Evolutionary conservation across 2,113 vertebrate species (phyloP).

Genomic region (Cyanoramphus novaezelandiae): DNA sequence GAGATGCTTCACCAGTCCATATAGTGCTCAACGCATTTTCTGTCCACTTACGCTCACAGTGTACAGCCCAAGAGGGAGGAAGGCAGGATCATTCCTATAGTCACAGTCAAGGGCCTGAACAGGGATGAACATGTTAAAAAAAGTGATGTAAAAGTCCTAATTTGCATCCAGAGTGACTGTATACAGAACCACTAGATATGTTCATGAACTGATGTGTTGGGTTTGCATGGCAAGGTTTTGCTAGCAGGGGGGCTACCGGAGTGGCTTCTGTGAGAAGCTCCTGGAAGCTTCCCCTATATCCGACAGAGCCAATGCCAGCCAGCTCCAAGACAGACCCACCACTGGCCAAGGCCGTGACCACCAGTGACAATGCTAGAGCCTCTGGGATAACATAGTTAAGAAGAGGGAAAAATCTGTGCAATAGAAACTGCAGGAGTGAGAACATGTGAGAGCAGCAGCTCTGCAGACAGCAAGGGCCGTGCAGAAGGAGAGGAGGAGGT

Average conservation of each 20-base stretch:
- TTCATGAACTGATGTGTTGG: not conserved
- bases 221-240: not conserved
- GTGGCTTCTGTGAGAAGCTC: not conserved
- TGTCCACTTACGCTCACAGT: not conserved
- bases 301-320: not conserved
- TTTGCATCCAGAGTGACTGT: not conserved
- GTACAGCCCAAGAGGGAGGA: not conserved
- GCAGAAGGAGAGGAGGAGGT: not conserved
- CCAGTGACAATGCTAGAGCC: too few relatives aligned
- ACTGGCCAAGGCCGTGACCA: not conserved
- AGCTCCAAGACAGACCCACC: rapidly evolving
- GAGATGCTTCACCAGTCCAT: not conserved
- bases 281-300: not conserved
- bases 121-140: not conserved
- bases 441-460: not conserved
- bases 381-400: not conserved
- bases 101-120: not conserved
- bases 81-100: not conserved
- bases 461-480: not conserved
- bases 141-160: not conserved
- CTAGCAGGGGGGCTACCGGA: not conserved
- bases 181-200: not conserved
- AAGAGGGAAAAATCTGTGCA: not conserved
- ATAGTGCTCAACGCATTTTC: not conserved
- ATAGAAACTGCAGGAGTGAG: not conserved